Evolutionary conservation across 2,113 vertebrate species (phyloP).

Genomic region (Antennarius striatus): DNA sequence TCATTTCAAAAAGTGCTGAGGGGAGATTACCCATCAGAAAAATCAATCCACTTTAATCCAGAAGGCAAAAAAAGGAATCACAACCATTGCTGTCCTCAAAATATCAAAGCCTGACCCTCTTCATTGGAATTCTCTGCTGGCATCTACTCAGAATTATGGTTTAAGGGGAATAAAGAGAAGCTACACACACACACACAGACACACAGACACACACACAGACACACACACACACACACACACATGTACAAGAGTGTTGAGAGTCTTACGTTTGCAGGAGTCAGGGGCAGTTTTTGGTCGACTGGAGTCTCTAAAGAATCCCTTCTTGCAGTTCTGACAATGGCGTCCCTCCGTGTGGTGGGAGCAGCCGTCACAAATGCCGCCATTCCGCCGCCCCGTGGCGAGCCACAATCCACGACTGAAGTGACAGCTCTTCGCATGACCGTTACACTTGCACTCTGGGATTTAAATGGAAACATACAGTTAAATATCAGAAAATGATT

Average conservation of each 20-base stretch:
- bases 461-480: conserved; percentile 7
- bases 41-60: conserved; percentile 38
- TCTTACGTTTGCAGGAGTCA: conserved; percentile 90
- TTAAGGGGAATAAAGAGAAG: conserved; percentile 1
- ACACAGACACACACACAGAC: too few relatives aligned
- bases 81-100: conserved; percentile 18
- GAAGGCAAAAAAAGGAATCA: conserved; percentile 19
- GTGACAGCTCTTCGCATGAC: conserved; percentile 88
- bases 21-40: conserved; percentile 27
- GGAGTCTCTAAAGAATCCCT: conserved; percentile 90
- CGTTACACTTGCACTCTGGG: conserved; percentile 91
- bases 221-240: too few relatives aligned
- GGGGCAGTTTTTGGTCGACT: conserved; percentile 81
- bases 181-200: background rate
- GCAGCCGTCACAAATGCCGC: conserved; percentile 87
- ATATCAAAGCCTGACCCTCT: conserved; percentile 40
- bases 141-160: conserved; percentile 18
- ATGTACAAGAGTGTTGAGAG: background rate
- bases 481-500: background rate
- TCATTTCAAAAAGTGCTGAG: conserved; percentile 11
- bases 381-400: conserved; percentile 84
- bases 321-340: conserved; percentile 89
- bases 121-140: conserved; percentile 41
- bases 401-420: conserved; percentile 86
- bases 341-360: conserved; percentile 90